Evolutionary conservation across 2,113 vertebrate genomes (phyloP).

Genomic region (Sprattus sprattus): DNA sequence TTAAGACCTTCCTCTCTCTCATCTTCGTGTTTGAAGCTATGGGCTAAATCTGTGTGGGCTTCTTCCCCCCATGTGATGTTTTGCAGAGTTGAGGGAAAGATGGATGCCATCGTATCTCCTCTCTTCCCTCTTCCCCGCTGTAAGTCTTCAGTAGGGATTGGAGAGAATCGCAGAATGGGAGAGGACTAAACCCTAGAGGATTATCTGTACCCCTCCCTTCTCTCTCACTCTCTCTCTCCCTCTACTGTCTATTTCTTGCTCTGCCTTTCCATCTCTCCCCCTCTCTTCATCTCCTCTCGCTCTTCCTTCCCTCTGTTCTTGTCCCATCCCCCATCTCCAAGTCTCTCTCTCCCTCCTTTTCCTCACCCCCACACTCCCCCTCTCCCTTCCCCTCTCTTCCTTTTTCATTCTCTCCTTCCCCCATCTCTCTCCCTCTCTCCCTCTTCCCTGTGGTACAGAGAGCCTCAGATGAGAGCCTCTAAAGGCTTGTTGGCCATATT

Average conservation of each 20-base stretch:
- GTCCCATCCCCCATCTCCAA: background rate
- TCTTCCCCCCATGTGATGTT: background rate
- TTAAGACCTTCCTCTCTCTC: background rate
- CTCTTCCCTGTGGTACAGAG: constrained; percentile 52
- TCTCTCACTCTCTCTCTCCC: constrained; percentile 31
- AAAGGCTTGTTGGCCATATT: constrained; percentile 62
- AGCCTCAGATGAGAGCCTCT: constrained; percentile 53
- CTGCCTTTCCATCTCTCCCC: background rate
- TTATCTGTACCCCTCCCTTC: constrained; percentile 51
- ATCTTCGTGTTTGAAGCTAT: background rate
- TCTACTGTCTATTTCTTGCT: background rate
- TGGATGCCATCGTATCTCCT: constrained; percentile 41
- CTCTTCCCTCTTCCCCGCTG: constrained; percentile 33
- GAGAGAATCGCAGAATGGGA: constrained; percentile 27
- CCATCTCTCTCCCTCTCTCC: background rate
- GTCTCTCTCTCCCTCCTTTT: background rate
- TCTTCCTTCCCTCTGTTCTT: background rate
- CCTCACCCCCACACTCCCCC: background rate
- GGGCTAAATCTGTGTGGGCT: background rate
- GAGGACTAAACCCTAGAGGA: constrained; percentile 55
- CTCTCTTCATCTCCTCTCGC: constrained; percentile 3
- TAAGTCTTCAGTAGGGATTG: constrained; percentile 51
- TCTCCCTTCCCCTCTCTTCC: background rate
- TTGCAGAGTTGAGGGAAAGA: constrained; percentile 31
- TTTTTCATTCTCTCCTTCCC: background rate